These are phyloP conservation scores for Temnothorax nylanderi DNA, from an alignment of 1,140 invertebrate species.

Conservation along the genomic window DNA sequence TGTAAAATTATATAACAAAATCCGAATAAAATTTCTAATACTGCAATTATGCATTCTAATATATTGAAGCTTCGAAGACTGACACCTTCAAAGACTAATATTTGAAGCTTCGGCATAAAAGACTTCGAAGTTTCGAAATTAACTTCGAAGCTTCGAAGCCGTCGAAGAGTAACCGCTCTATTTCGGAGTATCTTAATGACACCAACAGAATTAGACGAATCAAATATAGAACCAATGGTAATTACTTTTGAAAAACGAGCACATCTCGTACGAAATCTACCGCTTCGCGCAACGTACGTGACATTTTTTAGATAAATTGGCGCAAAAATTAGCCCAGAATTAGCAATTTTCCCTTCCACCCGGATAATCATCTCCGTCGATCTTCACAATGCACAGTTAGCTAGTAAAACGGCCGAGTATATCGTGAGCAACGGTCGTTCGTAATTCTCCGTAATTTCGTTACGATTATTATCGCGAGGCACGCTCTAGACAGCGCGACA, in stretches of 20 bases:
- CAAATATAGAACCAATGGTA: background rate
- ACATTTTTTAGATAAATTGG: background rate
- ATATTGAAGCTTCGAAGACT: no score
- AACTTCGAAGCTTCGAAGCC: no score
- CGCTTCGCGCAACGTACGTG: background rate
- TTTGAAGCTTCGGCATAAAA: no score
- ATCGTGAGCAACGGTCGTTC: constrained; percentile 31
- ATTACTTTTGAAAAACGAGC: background rate
- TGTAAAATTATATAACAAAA: no score
- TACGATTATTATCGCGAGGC: constrained; percentile 56
- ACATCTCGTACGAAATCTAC: background rate
- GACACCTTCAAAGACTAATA: no score
- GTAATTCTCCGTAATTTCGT: constrained; percentile 39
- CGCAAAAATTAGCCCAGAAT: background rate
- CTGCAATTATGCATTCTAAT: no score
- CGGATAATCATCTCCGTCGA: background rate
- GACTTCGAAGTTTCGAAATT: no score
- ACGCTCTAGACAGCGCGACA: constrained; percentile 15
- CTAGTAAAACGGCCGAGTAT: constrained; percentile 2
- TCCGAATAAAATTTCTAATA: no score
- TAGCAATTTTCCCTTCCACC: background rate
- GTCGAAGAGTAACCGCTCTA: no score
- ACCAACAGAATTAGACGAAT: background rate
- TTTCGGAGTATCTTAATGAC: background rate
- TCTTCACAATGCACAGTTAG: constrained; percentile 8